Base-by-base conservation (phyloP, 1,140 invertebrate species). In the Schlechtendalia chinensis region DNA sequence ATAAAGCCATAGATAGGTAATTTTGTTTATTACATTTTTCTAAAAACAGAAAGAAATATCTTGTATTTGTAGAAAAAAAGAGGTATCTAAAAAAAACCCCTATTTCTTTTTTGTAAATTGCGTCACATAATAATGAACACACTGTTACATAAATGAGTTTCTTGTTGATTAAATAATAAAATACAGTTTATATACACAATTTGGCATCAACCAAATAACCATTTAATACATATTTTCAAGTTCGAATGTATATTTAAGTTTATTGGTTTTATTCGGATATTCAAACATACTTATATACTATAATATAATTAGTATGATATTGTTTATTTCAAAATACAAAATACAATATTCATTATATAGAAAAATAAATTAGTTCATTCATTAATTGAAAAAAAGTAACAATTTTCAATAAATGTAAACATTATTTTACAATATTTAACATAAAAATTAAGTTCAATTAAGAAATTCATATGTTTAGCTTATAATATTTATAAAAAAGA, bases 11-110 rank as follows among this genome's bases (percentile, higher is more conserved):
- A n/a, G 39, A 11, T 24, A 5, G 12, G 6, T 10, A 59, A 75
- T 75, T 75, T 45, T 45, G 29, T 75, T 75, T 24, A 75, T 59
- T 45, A 17, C n/a, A 24, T 29, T 58, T 75, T 32, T 56, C 11
- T 17, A 5, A 5, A 58, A 75, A 24, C 19, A 24, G 1, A 53
- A 54, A 14, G 29, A 58, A 75, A 45, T 24, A 59, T 59, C 5
- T 3, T 5, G 3, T 56, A 24, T 29, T 29, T 39, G n/a, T 2
- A 5, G 11, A 12, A 45, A 1, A 5, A 22, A n/a, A 32, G 12
- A 14, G 29, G 27, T 56, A 19, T 12, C 11, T 14, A 10, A 39
- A 12, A 58, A 59, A 59, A 59, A 39, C 17, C 29, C 54, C 29
- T 10, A 24, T 45, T 75, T 75, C 4, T 2, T 59, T 58, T 17